phyloP scores from a whole-genome alignment of 2,888 invertebrate species.

The Helobdella robusta region DNA sequence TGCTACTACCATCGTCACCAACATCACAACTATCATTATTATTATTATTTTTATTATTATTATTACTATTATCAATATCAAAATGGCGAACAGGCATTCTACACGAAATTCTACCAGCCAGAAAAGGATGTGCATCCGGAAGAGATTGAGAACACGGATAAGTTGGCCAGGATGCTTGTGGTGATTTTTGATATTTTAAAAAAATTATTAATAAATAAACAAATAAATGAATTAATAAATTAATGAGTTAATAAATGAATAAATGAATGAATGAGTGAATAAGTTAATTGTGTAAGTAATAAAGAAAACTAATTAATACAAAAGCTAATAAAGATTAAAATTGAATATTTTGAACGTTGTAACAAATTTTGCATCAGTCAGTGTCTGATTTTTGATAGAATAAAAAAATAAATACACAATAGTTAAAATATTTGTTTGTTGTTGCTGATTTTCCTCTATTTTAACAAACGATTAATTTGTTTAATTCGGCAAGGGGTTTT shows the following conservation, averaged over 20 bases:
- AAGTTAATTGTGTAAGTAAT: neutral
- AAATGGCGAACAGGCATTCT: conserved; percentile 39
- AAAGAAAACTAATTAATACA: neutral
- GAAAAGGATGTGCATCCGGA: conserved; percentile 41
- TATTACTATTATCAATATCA: neutral
- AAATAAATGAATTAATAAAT: too few relatives aligned
- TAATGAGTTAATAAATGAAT: neutral
- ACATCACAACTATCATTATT: too few relatives aligned
- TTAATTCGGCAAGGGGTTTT: conserved; percentile 30
- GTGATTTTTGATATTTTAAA: conserved; percentile 35
- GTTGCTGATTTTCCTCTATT: too few relatives aligned
- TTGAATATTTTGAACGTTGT: too few relatives aligned
- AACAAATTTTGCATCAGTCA: too few relatives aligned
- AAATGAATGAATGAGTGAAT: neutral
- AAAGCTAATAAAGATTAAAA: neutral
- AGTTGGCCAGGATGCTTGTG: conserved; percentile 44
- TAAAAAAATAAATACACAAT: too few relatives aligned
- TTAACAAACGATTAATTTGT: too few relatives aligned
- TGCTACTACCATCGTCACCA: too few relatives aligned
- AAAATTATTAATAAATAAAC: too few relatives aligned
- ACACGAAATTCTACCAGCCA: conserved; percentile 44
- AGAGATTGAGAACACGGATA: conserved; percentile 45
- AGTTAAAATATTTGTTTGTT: too few relatives aligned
- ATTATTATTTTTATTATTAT: too few relatives aligned
- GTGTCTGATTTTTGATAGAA: too few relatives aligned